phyloP scores from a whole-genome alignment of 2,113 vertebrate species.

The Thalassarche chlororhynchos region DNA sequence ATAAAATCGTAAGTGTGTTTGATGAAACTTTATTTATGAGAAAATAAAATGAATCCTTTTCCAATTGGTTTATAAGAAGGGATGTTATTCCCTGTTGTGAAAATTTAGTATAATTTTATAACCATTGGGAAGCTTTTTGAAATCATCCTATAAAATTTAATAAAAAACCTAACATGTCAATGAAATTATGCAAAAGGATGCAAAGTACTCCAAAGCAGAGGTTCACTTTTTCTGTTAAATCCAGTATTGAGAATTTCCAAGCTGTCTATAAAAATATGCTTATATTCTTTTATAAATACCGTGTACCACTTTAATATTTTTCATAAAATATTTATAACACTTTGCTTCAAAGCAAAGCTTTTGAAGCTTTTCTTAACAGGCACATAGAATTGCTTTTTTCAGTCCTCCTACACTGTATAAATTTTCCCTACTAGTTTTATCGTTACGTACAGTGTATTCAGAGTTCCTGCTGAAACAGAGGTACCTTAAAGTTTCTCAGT shows the following conservation, averaged over 20 bases:
- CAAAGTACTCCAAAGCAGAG: background rate
- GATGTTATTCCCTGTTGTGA: background rate
- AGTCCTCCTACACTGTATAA: background rate
- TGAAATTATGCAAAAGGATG: background rate
- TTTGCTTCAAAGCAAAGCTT: background rate
- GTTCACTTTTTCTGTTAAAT: background rate
- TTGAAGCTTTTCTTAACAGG: background rate
- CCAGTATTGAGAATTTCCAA: background rate
- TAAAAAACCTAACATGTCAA: background rate
- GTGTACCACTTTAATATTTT: background rate
- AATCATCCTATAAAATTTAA: background rate
- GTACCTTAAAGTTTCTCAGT: accelerated
- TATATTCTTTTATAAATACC: background rate
- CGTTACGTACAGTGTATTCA: accelerated
- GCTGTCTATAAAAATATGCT: background rate
- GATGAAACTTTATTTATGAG: background rate
- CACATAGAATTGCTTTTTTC: background rate
- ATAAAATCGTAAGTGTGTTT: background rate
- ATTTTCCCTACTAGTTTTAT: background rate
- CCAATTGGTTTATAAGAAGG: background rate
- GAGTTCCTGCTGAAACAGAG: background rate
- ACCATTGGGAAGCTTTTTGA: background rate
- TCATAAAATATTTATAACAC: no score
- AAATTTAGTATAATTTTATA: background rate
- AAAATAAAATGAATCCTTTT: background rate